Evolutionary conservation across 1,140 invertebrate species (phyloP).

Genomic region (Asobara japonica): DNA sequence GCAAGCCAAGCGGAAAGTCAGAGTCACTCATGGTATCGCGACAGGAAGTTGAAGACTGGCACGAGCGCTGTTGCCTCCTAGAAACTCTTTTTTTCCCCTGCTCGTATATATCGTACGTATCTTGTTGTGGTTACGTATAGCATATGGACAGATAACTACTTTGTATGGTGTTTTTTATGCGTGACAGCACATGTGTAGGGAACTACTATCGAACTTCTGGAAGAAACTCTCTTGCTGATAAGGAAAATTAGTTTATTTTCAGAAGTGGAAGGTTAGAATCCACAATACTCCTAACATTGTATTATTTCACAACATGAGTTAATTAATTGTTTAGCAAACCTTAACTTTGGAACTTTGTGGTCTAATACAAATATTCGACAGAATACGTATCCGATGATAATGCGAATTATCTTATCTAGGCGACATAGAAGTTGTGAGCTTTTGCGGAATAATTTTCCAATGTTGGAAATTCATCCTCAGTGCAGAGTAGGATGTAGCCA

Average conservation of each 20-base stretch:
- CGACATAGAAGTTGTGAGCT: no score
- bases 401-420: no score
- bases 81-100: not conserved
- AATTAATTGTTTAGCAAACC: no score
- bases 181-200: not conserved
- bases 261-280: not conserved
- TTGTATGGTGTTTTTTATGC: not conserved
- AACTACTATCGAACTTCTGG: not conserved
- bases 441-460: no score
- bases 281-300: no score
- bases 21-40: constrained; percentile 31
- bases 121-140: not conserved
- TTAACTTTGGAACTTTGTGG: no score
- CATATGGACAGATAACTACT: not conserved
- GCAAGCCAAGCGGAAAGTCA: constrained; percentile 21
- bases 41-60: constrained; percentile 35
- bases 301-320: no score
- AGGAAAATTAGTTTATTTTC: not conserved
- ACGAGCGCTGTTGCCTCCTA: constrained; percentile 11
- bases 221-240: not conserved
- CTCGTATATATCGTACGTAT: not conserved
- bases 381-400: no score
- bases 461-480: not conserved
- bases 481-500: no score
- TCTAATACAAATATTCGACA: no score